These are phyloP conservation scores for Antigone vipio DNA, from an alignment of 2,113 vertebrate genomes.

Conservation along the genomic window DNA sequence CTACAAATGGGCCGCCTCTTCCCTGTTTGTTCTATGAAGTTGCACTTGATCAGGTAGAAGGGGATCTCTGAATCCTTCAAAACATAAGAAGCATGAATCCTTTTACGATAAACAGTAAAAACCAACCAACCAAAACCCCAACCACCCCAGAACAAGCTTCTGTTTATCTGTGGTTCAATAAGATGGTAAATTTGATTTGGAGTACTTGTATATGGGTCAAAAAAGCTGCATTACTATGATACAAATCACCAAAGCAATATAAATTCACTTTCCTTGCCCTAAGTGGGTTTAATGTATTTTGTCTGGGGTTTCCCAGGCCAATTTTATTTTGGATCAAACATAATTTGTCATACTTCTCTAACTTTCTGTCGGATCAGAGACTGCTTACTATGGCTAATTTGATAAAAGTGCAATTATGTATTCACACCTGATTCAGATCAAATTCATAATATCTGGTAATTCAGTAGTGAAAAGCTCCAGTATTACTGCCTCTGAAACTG, in stretches of 20 bases:
- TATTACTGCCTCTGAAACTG: background rate
- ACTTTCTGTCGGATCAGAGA: background rate
- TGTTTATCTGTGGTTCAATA: background rate
- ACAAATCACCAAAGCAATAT: background rate
- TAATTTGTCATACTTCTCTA: background rate
- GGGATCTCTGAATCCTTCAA: background rate
- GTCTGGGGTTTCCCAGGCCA: background rate
- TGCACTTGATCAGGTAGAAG: background rate
- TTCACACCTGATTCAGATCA: background rate
- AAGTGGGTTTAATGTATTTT: background rate
- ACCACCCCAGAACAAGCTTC: background rate
- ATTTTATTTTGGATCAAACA: background rate
- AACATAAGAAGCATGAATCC: background rate
- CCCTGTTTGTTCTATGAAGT: background rate
- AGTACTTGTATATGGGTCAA: background rate
- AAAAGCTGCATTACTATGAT: background rate
- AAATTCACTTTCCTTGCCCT: background rate
- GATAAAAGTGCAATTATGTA: background rate
- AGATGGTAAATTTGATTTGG: background rate
- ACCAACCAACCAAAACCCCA: background rate
- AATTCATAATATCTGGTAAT: background rate
- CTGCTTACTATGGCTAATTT: background rate
- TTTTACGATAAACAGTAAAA: background rate
- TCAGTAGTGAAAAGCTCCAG: background rate
- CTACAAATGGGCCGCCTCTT: accelerated